Base-by-base conservation (phyloP, 2,888 invertebrate species). In the Luffia ferchaultella region DNA sequence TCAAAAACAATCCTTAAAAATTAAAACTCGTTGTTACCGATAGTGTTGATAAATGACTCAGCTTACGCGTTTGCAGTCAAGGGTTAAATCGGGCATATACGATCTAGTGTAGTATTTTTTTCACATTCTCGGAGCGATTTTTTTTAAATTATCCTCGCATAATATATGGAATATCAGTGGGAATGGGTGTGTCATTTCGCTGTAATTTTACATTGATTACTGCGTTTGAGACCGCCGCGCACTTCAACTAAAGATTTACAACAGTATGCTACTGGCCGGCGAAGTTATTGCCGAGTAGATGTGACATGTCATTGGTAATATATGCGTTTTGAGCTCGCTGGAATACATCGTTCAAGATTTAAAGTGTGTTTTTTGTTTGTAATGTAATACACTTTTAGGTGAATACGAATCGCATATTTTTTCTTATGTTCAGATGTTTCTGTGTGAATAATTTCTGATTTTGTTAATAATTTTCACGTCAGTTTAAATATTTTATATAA, bases 191-290 rank as follows among this genome's bases (percentile, higher is more conserved):
- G 73, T 71, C 72, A 69, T 62, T 67, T 65, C 63, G 64, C 72
- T 72, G 70, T 73, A 73, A 76, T 77, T 76, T 73, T 74, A 72
- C 72, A 72, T 73, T 76, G 76, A 78, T 78, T 76, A 70, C 62
- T 5, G 53, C 68, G 62, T 71, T 77, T 78, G 30, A 77, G 74
- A 75, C 20, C 42, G 63, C 48, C 52, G 54, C 52, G 54, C 75
- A n/a, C 71, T 73, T 65, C 58, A 52, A 59, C 56, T 20, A 40
- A 61, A 74, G 73, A 76, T 79, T 77, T 77, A 76, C 74, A 72
- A 62, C 57, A 62, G 63, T 62, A 71, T 61, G 71, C 74, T 72
- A 70, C 73, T 62, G 68, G 59, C 60, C 46, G 30, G 30, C 30
- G 59, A 45, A 48, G 42, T 47, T 48, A 48, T 44, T 19, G 51